phyloP scores from a whole-genome alignment of 2,797 vertebrate species.

The Siniperca obscura region DNA sequence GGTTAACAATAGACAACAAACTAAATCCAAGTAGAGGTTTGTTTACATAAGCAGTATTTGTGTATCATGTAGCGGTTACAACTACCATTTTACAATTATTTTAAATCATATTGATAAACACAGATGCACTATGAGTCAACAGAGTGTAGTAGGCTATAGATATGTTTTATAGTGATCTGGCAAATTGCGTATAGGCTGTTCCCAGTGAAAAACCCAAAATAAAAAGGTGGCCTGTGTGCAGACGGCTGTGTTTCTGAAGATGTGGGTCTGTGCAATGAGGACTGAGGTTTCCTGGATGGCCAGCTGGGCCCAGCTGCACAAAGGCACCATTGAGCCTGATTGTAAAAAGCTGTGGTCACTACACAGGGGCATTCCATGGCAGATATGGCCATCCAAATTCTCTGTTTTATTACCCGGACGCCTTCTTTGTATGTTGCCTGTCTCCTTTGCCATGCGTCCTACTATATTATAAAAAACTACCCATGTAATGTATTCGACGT shows the following conservation, averaged over 20 bases:
- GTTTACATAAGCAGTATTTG: neutral
- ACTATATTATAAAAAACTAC: conserved; percentile 27
- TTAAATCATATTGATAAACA: neutral
- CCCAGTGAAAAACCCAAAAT: conserved; percentile 66
- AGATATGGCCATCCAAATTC: conserved; percentile 54
- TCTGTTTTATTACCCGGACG: conserved; percentile 55
- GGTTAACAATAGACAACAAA: neutral
- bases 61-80: neutral
- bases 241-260: conserved; percentile 67
- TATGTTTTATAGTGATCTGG: neutral
- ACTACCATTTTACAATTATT: neutral
- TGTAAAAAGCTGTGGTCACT: conserved; percentile 77
- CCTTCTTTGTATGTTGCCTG: conserved; percentile 53
- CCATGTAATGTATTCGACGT: neutral
- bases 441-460: conserved; percentile 57
- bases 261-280: conserved; percentile 45
- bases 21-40: neutral
- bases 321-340: conserved; percentile 74
- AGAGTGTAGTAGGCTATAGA: neutral
- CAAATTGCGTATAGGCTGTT: conserved; percentile 12
- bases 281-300: conserved; percentile 71
- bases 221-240: conserved; percentile 61
- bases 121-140: neutral
- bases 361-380: conserved; percentile 68
- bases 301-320: conserved; percentile 77